These are phyloP conservation scores for Parauchenoglanis punctatus DNA, from an alignment of 2,797 vertebrate genomes.

Conservation along the genomic window DNA sequence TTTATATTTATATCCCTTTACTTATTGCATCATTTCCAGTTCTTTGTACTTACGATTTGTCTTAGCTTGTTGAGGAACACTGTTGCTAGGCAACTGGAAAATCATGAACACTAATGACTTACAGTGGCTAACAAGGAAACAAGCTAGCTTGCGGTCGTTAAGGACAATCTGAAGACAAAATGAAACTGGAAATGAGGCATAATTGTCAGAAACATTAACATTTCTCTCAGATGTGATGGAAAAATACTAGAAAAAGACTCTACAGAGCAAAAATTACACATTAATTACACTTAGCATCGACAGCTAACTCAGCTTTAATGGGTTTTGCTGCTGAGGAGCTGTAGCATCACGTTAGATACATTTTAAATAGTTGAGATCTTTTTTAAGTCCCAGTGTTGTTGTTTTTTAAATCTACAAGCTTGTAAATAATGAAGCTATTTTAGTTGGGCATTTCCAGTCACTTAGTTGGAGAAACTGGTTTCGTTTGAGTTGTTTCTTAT, in stretches of 20 bases:
- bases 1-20: not conserved
- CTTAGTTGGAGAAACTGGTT: not conserved
- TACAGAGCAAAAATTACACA: not conserved
- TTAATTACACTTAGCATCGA: not conserved
- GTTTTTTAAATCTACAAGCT: not conserved
- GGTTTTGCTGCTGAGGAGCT: not conserved
- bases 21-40: not conserved
- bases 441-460: not conserved
- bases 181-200: not conserved
- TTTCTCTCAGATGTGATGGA: not conserved
- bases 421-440: not conserved
- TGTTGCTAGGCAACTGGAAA: constrained; percentile 10
- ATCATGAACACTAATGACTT: not conserved
- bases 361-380: not conserved
- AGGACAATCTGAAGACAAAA: not conserved
- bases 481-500: not conserved
- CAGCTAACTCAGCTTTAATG: not conserved
- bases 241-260: not conserved
- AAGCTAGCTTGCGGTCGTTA: not conserved
- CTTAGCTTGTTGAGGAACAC: not conserved
- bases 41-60: not conserved
- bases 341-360: not conserved
- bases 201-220: not conserved
- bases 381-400: not conserved
- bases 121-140: not conserved